Base-by-base conservation (phyloP, 2,113 vertebrate genomes). In the Tyto alba region DNA sequence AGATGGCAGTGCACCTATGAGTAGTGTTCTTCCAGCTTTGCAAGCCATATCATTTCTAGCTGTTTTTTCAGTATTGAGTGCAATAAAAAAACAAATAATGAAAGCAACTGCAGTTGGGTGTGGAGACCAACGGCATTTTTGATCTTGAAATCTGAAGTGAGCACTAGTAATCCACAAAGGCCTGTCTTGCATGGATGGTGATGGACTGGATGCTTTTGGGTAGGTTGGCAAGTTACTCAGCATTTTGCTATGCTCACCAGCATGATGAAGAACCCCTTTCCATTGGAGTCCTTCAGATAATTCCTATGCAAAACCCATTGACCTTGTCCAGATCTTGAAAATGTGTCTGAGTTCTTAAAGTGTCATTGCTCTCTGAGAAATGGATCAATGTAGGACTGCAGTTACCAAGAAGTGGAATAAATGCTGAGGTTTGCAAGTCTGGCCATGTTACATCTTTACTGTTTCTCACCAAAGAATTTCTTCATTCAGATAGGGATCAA, bases 1-100 rank as follows among this genome's bases (percentile, higher is more conserved):
- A 96, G 89, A 88, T 95, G 96, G 92, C 95, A 96, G 77, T 95
- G 80, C 77, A 91, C 93, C 26, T 88, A 36, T 79, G 45, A 75
- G 26, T 50, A 89, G 22, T 73, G 45, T 87, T 93, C 66, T 87
- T 41, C 30, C 90, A 84, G 16, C 25, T 76, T 82, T 85, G 18
- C 34, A 89, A 66, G 2, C 57, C 52, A 2, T 20, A 7, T 23
- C 0, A 45, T 84, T 82, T 71, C 10, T 77, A 74, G 26, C 15
- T 64, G 6, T 29, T 56, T 60, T 78, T 20, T 8, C 52, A 62
- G 6, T 53, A 53, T 6, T 75, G 38, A 82, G 30, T 79, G 26
- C 45, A 82, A 62, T 81, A 66, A 43, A 53, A 62, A 92, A 88
- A 52, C 21, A 72, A 48, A 10, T 41, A 67, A 53, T 41, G 22